These are phyloP conservation scores for Galeopterus variegatus DNA, from an alignment of 2,113 vertebrate genomes.

Conservation along the genomic window DNA sequence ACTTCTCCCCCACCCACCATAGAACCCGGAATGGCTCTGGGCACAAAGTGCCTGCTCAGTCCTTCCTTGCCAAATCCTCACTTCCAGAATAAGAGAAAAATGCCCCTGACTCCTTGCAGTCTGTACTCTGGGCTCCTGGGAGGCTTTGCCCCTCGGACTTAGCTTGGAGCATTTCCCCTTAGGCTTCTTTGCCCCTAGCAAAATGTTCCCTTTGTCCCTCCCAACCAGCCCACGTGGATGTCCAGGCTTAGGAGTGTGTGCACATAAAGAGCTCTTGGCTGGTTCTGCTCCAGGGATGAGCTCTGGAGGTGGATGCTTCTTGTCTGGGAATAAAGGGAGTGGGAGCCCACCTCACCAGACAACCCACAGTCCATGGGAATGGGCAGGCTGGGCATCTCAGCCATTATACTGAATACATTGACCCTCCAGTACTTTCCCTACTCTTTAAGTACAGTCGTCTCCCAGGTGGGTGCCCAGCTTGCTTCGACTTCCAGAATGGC, in stretches of 20 bases:
- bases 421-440: conserved; percentile 1
- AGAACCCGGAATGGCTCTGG: neutral
- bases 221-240: neutral
- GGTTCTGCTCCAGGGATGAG: neutral
- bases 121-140: neutral
- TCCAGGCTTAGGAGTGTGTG: neutral
- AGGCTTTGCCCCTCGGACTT: neutral
- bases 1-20: neutral
- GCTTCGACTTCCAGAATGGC: neutral
- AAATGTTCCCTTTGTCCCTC: neutral
- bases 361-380: neutral
- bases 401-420: neutral
- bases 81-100: neutral
- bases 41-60: neutral
- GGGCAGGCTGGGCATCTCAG: conserved; percentile 20
- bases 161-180: conserved; percentile 13
- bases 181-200: neutral
- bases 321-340: neutral
- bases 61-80: neutral
- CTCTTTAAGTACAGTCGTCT: neutral
- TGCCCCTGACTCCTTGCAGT: neutral
- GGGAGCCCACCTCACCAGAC: neutral
- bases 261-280: neutral
- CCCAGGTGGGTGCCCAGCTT: neutral
- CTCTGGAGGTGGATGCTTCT: neutral